Base-by-base conservation (phyloP, 2,888 invertebrate species). In the Anarsia innoxiella region DNA sequence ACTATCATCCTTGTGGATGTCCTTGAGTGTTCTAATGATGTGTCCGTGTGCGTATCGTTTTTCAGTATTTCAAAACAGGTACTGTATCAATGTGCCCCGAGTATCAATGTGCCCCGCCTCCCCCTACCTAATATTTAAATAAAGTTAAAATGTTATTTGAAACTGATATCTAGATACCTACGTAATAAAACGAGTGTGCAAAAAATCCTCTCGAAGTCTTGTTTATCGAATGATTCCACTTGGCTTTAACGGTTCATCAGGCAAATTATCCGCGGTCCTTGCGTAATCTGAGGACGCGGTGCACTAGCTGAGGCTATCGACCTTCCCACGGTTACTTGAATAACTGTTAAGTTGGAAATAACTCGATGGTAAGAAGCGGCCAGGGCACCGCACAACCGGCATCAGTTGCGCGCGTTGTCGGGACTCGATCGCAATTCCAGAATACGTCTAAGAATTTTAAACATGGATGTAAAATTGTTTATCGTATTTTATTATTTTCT, bases 281-380 rank as follows among this genome's bases (percentile, higher is more conserved):
- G 71, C 72, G 74, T 65, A 77, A 75, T 68, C 60, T 45, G 58
- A 66, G 68, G 67, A 69, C 71, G 67, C 68, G 55, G 48, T 74
- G 73, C 69, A 71, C 59, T 59, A 60, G 59, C 64, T 45, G 71
- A 74, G 84, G 85, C 74, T 85, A 82, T 85, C 76, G 82, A 86
- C 76, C 76, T 82, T 74, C 66, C 74, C 64, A 66, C 73, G 59
- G 73, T 76, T 78, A 80, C 83, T 80, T 75, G 76, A 73, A 70
- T 75, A 75, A 75, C 79, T 77, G 84, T 86, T 84, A 74, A 71
- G 71, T 76, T 77, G 82, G 71, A 77, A 83, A 79, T 78, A 83
- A 75, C 77, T 78, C 66, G 52, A 59, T 60, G 63, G 64, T 61
- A 61, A 64, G 66, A 62, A 56, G 56, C 59, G 59, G 61, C 60